These are phyloP conservation scores for Drosophila virilis DNA, from an alignment of 1,140 invertebrate species.

Conservation along the genomic window DNA sequence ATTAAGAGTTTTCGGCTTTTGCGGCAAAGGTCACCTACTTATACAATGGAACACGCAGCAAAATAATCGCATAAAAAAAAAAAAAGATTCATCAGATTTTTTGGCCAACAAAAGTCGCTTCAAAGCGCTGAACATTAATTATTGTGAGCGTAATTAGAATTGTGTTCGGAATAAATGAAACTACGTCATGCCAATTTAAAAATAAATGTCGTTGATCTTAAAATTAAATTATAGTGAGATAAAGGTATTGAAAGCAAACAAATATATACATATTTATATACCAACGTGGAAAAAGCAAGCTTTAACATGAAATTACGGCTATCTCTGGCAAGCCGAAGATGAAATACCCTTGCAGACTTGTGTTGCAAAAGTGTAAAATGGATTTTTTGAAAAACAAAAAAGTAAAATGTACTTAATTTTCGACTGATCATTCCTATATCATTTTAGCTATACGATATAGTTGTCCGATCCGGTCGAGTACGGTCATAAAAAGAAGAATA, in stretches of 20 bases:
- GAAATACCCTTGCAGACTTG: not conserved
- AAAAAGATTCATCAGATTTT: constrained; percentile 8
- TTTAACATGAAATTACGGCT: constrained; percentile 3
- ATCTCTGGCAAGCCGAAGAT: not conserved
- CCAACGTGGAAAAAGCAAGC: constrained; percentile 1
- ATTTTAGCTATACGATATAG: too few relatives aligned
- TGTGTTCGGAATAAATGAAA: constrained; percentile 21
- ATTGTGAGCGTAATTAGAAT: not conserved
- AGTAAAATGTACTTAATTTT: too few relatives aligned
- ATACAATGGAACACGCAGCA: constrained; percentile 10
- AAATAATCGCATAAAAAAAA: not conserved
- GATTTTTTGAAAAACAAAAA: too few relatives aligned
- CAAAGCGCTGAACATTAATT: constrained; percentile 40
- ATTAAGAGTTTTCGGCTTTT: not conserved
- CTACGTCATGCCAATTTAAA: constrained; percentile 39
- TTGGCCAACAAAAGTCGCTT: constrained; percentile 4
- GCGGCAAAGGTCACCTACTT: constrained; percentile 24
- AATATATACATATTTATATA: not conserved
- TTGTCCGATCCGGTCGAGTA: too few relatives aligned
- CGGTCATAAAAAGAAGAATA: too few relatives aligned
- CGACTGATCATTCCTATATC: too few relatives aligned
- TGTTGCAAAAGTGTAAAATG: not conserved
- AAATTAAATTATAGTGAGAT: constrained; percentile 36
- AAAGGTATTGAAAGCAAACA: constrained; percentile 8
- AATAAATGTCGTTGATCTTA: constrained; percentile 44